Conservation (phyloP, 2,888 invertebrate species). For the Tuta absoluta region DNA sequence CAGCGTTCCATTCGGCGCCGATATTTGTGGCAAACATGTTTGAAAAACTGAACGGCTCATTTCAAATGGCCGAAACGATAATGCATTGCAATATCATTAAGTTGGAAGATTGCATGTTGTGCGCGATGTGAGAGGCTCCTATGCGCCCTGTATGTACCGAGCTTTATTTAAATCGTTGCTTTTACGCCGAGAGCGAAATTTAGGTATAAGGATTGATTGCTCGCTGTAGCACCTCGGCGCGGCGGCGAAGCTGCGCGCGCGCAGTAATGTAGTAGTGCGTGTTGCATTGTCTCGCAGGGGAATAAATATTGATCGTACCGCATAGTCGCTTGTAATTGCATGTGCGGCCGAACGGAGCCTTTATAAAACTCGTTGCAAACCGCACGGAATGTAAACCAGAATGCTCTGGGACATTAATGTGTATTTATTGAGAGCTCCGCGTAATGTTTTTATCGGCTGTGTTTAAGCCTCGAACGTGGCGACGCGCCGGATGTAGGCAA, state of each 20-base stretch:
- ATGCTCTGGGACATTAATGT: constrained; percentile 78
- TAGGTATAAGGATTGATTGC: constrained; percentile 50
- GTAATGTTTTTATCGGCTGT: constrained; percentile 79
- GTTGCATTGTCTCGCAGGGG: constrained; percentile 63
- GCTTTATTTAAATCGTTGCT: constrained; percentile 50
- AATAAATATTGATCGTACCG: constrained; percentile 75
- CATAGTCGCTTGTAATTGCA: constrained; percentile 78
- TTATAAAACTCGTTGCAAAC: constrained; percentile 79
- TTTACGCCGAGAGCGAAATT: constrained; percentile 44
- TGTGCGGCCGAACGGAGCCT: constrained; percentile 75
- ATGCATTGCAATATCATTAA: constrained; percentile 67
- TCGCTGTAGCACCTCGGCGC: constrained; percentile 42
- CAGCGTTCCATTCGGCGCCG: constrained; percentile 12
- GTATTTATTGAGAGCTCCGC: constrained; percentile 78
- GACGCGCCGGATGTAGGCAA: constrained; percentile 59
- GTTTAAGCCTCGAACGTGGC: constrained; percentile 60
- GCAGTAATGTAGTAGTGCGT: constrained; percentile 62
- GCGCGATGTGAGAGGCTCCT: constrained; percentile 47
- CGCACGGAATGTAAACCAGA: constrained; percentile 80
- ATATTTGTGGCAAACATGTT: constrained; percentile 40
- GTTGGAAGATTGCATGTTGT: constrained; percentile 57
- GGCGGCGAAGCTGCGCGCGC: constrained; percentile 40
- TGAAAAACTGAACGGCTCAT: constrained; percentile 54
- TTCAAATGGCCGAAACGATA: constrained; percentile 58
- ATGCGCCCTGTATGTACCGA: constrained; percentile 43